Evolutionary conservation across 2,888 invertebrate genomes (phyloP), one percentile per base, ranked within the genome.

Genomic region (Cetonia aurata): DNA sequence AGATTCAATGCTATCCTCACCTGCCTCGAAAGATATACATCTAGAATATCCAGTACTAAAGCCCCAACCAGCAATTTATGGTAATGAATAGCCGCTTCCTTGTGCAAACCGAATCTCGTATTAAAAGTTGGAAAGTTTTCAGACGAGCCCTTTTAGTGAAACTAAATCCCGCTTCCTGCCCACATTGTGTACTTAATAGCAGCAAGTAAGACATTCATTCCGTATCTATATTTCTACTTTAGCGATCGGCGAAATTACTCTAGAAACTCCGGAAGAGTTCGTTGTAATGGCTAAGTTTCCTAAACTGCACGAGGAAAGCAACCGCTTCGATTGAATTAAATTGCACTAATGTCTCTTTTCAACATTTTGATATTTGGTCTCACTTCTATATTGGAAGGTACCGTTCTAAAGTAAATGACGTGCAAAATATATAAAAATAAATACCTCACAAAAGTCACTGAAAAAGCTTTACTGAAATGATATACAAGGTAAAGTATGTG

Each of bases 221-320:
- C 75, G 72, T 74, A 77, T 78, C 77, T 77, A 75, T 77, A 77
- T 78, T 76, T 77, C 76, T 76, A 75, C 74, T 73, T 71, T 60
- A 70, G 74, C 70, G 69, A 72, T 73, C 70, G 72, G 73, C 71
- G 73, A 75, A 75, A 78, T 77, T 62, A 48, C 33, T 48, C 62
- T 62, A 31, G 33, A 62, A 62, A 76, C 62, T 62, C 48, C 62
- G 48, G 46, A 62, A 46, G 62, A 62, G 50, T 50, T 62, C 48
- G 15, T n/a, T 33, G 62, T 62, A 50, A 62, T 50, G 50, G 15
- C 50, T 46, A 37, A 37, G 10, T 37, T 9, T n/a, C 46, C 15
- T 62, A 37, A 50, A 33, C 48, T 50, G 50, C 50, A 33, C 12
- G 37, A n/a, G 33, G 60, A 62, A 6, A 50, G 37, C 15, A 62